phyloP scores from a whole-genome alignment of 2,113 vertebrate species.

The Ivindomyrus marchei region DNA sequence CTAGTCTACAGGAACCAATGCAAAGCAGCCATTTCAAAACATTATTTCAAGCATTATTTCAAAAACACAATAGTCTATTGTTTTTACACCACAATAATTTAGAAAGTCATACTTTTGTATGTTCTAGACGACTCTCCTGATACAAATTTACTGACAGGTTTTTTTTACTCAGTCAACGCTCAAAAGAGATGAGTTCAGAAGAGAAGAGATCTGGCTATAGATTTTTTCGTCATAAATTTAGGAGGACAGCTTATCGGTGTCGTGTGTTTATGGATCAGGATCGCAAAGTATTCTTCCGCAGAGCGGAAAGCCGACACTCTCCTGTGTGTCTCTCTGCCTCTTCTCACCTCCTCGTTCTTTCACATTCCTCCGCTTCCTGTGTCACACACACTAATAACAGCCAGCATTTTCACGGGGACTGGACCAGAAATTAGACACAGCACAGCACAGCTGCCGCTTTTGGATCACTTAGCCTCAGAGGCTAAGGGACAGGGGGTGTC shows the following conservation, averaged over 20 bases:
- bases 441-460: not conserved
- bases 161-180: not conserved
- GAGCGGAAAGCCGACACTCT: not conserved
- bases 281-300: not conserved
- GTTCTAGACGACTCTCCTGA: not conserved
- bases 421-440: not conserved
- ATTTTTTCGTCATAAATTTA: not conserved
- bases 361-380: not conserved
- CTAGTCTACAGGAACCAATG: not conserved
- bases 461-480: too few relatives aligned
- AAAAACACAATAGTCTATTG: not conserved
- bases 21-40: not conserved
- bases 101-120: not conserved
- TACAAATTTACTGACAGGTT: not conserved
- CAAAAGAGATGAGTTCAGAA: not conserved
- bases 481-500: not conserved
- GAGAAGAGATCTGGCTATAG: not conserved
- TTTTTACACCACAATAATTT: not conserved
- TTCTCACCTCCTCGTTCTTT: not conserved
- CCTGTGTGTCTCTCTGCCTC: not conserved
- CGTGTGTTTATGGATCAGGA: not conserved
- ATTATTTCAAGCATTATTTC: not conserved
- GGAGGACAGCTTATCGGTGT: not conserved
- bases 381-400: not conserved
- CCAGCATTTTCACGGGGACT: not conserved